These are phyloP conservation scores for Gambusia yucatana DNA, from an alignment of 2,797 vertebrate genomes.

Conservation along the genomic window DNA sequence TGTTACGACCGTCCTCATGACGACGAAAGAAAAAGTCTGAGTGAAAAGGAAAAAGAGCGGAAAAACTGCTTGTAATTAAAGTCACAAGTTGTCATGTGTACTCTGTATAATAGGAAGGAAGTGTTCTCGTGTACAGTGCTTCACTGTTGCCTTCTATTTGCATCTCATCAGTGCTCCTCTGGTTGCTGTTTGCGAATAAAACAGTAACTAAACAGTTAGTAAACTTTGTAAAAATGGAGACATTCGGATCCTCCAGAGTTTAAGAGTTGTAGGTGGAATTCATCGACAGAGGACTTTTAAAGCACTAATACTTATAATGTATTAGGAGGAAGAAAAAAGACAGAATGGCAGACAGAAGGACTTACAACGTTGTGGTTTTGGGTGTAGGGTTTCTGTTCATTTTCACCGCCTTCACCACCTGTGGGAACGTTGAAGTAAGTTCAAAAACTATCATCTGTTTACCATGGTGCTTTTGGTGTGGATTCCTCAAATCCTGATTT, in stretches of 20 bases:
- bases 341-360: slow-evolving; percentile 80
- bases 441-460: neutral
- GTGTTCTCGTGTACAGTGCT: slow-evolving; percentile 18
- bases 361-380: slow-evolving; percentile 82
- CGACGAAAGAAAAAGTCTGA: slow-evolving; percentile 16
- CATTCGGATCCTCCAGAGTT: neutral
- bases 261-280: neutral
- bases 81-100: slow-evolving; percentile 78
- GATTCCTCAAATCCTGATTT: neutral
- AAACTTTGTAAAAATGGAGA: slow-evolving; percentile 17
- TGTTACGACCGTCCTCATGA: slow-evolving; percentile 30
- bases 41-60: slow-evolving; percentile 32
- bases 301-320: slow-evolving; percentile 14
- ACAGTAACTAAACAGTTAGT: slow-evolving; percentile 17
- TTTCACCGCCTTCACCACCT: slow-evolving; percentile 86
- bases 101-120: slow-evolving; percentile 47
- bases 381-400: slow-evolving; percentile 83
- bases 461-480: neutral
- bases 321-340: neutral
- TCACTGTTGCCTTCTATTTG: slow-evolving; percentile 1
- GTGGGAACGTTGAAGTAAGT: slow-evolving; percentile 85
- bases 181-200: slow-evolving; percentile 18
- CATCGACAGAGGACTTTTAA: neutral
- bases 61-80: slow-evolving; percentile 63
- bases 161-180: neutral